phyloP scores from a whole-genome alignment of 2,888 invertebrate species.

The Drosophila peninsularis region DNA sequence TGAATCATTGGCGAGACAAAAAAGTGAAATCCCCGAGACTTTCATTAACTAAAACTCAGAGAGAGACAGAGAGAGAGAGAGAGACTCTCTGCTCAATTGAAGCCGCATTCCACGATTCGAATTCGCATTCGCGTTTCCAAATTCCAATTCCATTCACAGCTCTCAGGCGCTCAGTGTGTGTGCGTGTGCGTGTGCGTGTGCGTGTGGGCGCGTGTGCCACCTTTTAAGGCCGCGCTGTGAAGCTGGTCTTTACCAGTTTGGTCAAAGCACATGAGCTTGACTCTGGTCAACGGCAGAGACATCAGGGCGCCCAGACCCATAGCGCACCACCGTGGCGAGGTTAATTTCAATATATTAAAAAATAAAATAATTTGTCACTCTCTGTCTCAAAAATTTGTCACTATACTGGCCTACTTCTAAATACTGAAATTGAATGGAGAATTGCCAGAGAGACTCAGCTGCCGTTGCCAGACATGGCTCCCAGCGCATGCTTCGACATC shows the following conservation, averaged over 20 bases:
- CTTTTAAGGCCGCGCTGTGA: conserved; percentile 41
- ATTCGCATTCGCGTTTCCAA: conserved; percentile 33
- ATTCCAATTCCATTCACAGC: conserved; percentile 55
- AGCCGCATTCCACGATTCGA: conserved; percentile 31
- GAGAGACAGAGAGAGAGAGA: not conserved
- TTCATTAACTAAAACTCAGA: conserved; percentile 51
- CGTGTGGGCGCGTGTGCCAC: conserved; percentile 33
- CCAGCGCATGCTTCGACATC: too few relatives aligned
- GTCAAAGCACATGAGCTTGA: not conserved
- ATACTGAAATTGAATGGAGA: too few relatives aligned
- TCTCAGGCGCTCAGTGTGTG: conserved; percentile 1
- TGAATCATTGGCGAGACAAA: conserved; percentile 43
- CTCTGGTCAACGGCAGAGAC: conserved; percentile 38
- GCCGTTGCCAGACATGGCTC: too few relatives aligned
- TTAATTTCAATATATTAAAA: not conserved
- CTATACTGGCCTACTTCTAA: too few relatives aligned
- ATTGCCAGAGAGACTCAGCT: too few relatives aligned
- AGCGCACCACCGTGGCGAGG: too few relatives aligned
- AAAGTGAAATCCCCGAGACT: conserved; percentile 46
- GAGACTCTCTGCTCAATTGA: not conserved
- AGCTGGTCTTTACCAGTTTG: conserved; percentile 12
- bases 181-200: conserved; percentile 11
- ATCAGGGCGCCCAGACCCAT: conserved; percentile 50
- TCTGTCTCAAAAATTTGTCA: too few relatives aligned
- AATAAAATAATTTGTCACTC: not conserved